Evolutionary conservation across 2,888 invertebrate species (phyloP).

Genomic region (Leptinotarsa tumamoca): DNA sequence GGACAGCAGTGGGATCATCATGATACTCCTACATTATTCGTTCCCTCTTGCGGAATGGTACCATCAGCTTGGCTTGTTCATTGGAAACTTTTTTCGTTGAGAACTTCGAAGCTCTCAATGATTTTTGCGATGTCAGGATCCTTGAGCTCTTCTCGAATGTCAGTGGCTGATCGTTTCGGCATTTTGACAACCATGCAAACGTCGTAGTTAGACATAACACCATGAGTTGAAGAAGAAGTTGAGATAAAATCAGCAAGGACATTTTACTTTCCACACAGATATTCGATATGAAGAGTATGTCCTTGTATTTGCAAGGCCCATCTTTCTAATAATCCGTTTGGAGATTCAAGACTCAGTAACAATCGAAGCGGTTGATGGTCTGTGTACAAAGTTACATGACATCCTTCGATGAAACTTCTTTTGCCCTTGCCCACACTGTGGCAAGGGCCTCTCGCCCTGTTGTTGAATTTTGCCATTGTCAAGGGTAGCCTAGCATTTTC

Average conservation of each 20-base stretch:
- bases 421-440: slow-evolving; percentile 23
- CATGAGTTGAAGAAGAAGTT: slow-evolving; percentile 29
- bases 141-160: slow-evolving; percentile 60
- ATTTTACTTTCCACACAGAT: slow-evolving; percentile 30
- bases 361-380: slow-evolving; percentile 66
- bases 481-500: slow-evolving; percentile 36
- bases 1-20: slow-evolving; percentile 46
- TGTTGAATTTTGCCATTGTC: slow-evolving; percentile 52
- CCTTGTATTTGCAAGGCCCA: slow-evolving; percentile 24
- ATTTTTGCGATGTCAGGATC: slow-evolving; percentile 14
- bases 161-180: slow-evolving; percentile 26
- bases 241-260: slow-evolving; percentile 31
- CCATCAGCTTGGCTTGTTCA: slow-evolving; percentile 42
- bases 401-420: slow-evolving; percentile 59
- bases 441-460: slow-evolving; percentile 50
- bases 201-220: not conserved
- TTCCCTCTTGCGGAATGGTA: slow-evolving; percentile 31
- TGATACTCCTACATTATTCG: slow-evolving; percentile 39
- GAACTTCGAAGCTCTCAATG: slow-evolving; percentile 61
- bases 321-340: slow-evolving; percentile 18
- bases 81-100: slow-evolving; percentile 12
- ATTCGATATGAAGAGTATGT: slow-evolving; percentile 34
- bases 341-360: slow-evolving; percentile 49
- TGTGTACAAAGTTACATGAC: slow-evolving; percentile 57
- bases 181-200: slow-evolving; percentile 21